Base-by-base conservation (phyloP, 2,797 vertebrate species). In the Chelon auratus region DNA sequence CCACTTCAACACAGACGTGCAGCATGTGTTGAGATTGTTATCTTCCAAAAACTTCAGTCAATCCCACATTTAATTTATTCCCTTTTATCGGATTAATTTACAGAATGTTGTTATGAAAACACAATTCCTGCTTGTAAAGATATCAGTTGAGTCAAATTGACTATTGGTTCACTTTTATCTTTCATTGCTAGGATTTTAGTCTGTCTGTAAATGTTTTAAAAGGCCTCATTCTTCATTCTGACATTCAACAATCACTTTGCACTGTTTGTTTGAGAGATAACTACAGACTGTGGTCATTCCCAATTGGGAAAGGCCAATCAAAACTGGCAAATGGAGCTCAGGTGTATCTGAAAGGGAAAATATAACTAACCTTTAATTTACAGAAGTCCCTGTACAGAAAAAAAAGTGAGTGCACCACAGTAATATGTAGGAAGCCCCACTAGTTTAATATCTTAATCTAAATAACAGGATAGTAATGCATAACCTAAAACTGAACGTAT, bases 21-120 rank as follows among this genome's bases (percentile, higher is more conserved):
- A 15, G n/a, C 5, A 15, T 39, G 6, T 1, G 51, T 54, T 56
- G 15, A 51, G 24, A 14, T 15, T 37, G 12, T 13, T 22, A 9
- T 36, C 33, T 62, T 76, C 17, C 10, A 56, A 42, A 20, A 50
- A 17, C 26, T 54, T 56, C 12, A 13, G 55, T 59, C 15, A 11
- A 11, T 9, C 24, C 7, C 37, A 22, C 24, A 54, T 50, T 47
- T 9, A 50, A 62, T 42, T 17, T 9, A 3, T 1, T 36, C n/a
- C 14, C 9, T 59, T 62, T 68, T 1, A 45, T 36, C 5, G 45
- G 4, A 33, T 2, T 30, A 26, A 20, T 51, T 9, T 42, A 24
- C 12, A 17, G 33, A 58, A 6, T 18, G 5, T 24, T 69, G 18
- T 24, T 5, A 39, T 20, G 3, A 30, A 68, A 63, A 63, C 17